phyloP scores from a whole-genome alignment of 2,113 vertebrate genomes.

The Tragelaphus scriptus region DNA sequence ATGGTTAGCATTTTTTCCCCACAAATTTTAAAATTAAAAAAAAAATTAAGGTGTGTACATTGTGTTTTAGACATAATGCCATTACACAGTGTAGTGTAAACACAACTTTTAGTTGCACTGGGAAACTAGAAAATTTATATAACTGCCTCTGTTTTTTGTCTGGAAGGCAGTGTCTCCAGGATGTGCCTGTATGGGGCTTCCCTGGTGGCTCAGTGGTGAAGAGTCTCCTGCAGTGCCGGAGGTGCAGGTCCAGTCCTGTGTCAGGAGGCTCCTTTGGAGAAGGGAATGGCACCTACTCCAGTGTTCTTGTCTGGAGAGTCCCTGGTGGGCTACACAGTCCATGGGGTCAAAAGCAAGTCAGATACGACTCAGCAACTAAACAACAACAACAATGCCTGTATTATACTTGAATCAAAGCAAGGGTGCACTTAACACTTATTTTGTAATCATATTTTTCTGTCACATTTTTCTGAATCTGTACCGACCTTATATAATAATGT shows the following conservation, averaged over 20 bases:
- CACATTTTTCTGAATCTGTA: neutral
- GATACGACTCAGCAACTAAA: neutral
- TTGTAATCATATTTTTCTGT: conserved; percentile 18
- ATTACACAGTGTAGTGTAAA: neutral
- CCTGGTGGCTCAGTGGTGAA: neutral
- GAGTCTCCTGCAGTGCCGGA: neutral
- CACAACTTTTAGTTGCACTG: neutral
- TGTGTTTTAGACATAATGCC: neutral
- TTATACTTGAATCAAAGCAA: conserved; percentile 33
- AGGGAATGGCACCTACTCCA: neutral
- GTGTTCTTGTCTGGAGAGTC: neutral
- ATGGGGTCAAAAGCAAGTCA: neutral
- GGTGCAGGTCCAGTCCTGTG: neutral
- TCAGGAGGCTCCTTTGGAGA: neutral
- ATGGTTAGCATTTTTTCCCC: neutral
- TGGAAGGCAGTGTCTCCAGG: neutral
- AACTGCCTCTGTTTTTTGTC: neutral
- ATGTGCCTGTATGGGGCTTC: neutral
- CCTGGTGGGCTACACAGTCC: neutral
- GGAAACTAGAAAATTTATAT: neutral
- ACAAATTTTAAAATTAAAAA: neutral
- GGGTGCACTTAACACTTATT: conserved; percentile 18
- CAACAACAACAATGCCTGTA: neutral
- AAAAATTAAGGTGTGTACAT: neutral
- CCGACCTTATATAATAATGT: neutral